Conservation (phyloP, 2,797 vertebrate genomes). For the Pteropus rufus region DNA sequence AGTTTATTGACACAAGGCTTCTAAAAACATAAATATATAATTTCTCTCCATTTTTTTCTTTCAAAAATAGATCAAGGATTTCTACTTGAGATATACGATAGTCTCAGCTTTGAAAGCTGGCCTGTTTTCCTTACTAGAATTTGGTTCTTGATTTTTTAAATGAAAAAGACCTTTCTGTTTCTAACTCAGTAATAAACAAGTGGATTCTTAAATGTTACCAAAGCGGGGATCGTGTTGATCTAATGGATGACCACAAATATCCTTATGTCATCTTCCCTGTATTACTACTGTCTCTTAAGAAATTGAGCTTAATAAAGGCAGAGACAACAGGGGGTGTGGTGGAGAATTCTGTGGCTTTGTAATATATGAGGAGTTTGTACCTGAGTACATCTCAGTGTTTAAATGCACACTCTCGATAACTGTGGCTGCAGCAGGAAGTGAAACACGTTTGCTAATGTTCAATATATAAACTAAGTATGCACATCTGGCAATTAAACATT, state of each 20-base stretch:
- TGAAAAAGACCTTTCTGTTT: constrained; percentile 26
- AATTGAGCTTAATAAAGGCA: not conserved
- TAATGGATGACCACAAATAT: not conserved
- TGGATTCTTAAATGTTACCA: not conserved
- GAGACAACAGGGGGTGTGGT: not conserved
- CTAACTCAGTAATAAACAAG: constrained; percentile 23
- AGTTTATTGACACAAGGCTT: constrained; percentile 52
- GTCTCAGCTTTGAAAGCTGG: constrained; percentile 58
- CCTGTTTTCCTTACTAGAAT: constrained; percentile 44
- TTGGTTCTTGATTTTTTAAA: constrained; percentile 17
- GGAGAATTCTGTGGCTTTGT: not conserved
- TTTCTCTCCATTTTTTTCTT: constrained; percentile 29
- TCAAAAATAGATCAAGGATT: constrained; percentile 62
- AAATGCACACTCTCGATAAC: not conserved
- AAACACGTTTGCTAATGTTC: constrained; percentile 23
- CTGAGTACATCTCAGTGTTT: not conserved
- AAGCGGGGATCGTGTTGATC: not conserved
- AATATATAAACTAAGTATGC: constrained; percentile 27
- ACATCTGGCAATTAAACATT: constrained; percentile 58
- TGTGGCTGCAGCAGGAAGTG: not conserved
- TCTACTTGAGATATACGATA: constrained; percentile 22
- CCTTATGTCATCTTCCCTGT: not conserved
- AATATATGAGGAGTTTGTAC: not conserved
- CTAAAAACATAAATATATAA: constrained; percentile 53
- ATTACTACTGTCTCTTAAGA: constrained; percentile 1